Evolutionary conservation across 2,113 vertebrate genomes (phyloP).

Genomic region (Alexandromys fortis): DNA sequence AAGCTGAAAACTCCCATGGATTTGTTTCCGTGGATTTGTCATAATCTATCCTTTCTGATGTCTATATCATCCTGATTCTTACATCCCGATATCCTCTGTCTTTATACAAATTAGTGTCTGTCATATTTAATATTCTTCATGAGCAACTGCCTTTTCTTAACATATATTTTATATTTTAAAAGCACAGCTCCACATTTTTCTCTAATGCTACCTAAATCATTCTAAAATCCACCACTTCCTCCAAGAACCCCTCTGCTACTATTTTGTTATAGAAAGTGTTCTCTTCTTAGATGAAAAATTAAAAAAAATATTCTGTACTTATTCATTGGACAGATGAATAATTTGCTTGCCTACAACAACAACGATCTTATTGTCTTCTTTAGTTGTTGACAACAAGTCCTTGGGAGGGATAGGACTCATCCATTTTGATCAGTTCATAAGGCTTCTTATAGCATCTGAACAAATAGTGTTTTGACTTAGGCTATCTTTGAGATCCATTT

Average conservation of each 20-base stretch:
- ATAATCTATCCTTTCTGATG: background rate
- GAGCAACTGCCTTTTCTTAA: background rate
- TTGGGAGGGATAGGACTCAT: background rate
- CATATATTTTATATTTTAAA: slow-evolving; percentile 1
- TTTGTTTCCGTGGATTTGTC: background rate
- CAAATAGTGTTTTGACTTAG: background rate
- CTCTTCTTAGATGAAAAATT: background rate
- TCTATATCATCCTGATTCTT: background rate
- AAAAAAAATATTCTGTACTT: background rate
- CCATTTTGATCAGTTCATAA: background rate
- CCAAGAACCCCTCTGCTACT: background rate
- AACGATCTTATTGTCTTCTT: background rate
- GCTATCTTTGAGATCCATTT: background rate
- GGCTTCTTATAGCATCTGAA: background rate
- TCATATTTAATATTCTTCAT: slow-evolving; percentile 3
- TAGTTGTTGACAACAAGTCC: background rate
- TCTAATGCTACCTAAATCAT: background rate
- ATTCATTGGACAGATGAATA: background rate
- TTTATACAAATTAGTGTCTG: background rate
- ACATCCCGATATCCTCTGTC: background rate
- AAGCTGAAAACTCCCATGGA: slow-evolving; percentile 1
- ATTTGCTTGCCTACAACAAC: background rate
- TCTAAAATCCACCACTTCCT: background rate
- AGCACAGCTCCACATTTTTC: background rate
- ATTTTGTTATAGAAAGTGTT: background rate